Percentiles rank a stretch among this genome's conserved stretches.
Evolutionary conservation across 2,797 vertebrate genomes (phyloP).

Genomic region (Echeneis naucrates): DNA sequence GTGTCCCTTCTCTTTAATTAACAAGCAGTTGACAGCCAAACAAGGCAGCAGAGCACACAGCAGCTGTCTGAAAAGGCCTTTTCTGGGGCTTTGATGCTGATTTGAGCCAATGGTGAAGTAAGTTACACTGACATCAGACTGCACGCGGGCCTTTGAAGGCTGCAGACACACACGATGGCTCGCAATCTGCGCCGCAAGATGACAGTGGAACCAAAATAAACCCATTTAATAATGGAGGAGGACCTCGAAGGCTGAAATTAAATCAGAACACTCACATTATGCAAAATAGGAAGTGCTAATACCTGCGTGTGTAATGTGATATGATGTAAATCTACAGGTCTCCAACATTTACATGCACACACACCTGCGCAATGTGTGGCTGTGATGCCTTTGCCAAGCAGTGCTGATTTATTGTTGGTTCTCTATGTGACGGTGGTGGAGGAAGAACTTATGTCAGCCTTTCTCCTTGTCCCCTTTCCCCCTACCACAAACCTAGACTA

Average conservation of each 20-base stretch:
- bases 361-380: neutral
- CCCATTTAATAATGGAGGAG: conserved; percentile 29
- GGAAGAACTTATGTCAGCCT: no score
- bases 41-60: conserved; percentile 56
- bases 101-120: conserved; percentile 74
- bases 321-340: neutral
- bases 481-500: no score
- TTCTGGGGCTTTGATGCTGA: conserved; percentile 69
- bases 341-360: neutral
- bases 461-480: no score
- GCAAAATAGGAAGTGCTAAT: neutral
- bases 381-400: conserved; percentile 4
- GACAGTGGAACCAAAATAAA: conserved; percentile 49
- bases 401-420: neutral
- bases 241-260: conserved; percentile 12
- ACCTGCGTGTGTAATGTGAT: conserved; percentile 22
- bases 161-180: conserved; percentile 41
- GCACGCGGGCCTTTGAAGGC: conserved; percentile 45
- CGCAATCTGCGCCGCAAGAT: conserved; percentile 64
- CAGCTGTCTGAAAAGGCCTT: conserved; percentile 60
- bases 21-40: conserved; percentile 64
- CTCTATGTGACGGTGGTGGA: neutral
- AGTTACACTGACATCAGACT: conserved; percentile 64
- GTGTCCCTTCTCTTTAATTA: conserved; percentile 63
- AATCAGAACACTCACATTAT: conserved; percentile 9